These are phyloP conservation scores for Orchesella cincta DNA, from an alignment of 1,140 invertebrate genomes.

Conservation along the genomic window DNA sequence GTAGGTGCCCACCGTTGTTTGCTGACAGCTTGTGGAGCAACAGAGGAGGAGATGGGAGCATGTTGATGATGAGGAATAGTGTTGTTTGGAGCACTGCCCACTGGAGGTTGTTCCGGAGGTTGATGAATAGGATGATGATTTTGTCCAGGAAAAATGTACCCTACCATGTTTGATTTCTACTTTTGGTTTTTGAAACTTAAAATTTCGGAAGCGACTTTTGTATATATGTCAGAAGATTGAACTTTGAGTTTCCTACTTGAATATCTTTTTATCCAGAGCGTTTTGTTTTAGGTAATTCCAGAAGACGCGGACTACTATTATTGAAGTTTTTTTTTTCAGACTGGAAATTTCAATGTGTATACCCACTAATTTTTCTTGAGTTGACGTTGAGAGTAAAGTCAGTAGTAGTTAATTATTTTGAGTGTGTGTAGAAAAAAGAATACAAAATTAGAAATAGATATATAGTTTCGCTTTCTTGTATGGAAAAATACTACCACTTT, in stretches of 20 bases:
- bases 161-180: slow-evolving; percentile 29
- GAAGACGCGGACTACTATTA: too few relatives aligned
- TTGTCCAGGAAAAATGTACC: slow-evolving; percentile 40
- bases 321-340: neutral
- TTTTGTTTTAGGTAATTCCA: too few relatives aligned
- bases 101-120: slow-evolving; percentile 27
- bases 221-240: neutral
- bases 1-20: slow-evolving; percentile 39
- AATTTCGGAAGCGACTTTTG: too few relatives aligned
- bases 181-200: too few relatives aligned
- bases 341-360: neutral
- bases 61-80: slow-evolving; percentile 33
- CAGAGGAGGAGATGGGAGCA: slow-evolving; percentile 14
- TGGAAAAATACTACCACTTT: slow-evolving; percentile 11
- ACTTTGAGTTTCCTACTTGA: neutral
- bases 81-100: slow-evolving; percentile 12
- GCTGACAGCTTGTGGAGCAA: slow-evolving; percentile 20
- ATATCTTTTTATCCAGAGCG: too few relatives aligned
- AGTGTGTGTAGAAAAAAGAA: slow-evolving; percentile 6
- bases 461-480: neutral
- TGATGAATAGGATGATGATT: slow-evolving; percentile 33
- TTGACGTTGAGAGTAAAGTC: neutral
- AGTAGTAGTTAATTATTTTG: neutral
- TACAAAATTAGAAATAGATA: slow-evolving; percentile 23
- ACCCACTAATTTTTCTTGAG: neutral